phyloP scores from a whole-genome alignment of 2,888 invertebrate species.

The Hermaeophaga mercurialis region DNA sequence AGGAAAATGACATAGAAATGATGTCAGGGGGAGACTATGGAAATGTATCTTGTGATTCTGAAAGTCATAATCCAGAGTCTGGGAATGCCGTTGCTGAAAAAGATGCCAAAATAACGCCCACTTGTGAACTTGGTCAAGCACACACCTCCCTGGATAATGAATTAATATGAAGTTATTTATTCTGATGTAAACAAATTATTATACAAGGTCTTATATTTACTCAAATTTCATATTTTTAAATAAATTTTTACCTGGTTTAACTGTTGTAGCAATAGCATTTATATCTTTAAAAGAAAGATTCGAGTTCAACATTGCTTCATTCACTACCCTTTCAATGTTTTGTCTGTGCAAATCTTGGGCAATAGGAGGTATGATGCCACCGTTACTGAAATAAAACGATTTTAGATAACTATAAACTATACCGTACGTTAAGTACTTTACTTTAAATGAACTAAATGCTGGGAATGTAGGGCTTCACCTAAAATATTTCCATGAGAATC shows the following conservation, averaged over 20 bases:
- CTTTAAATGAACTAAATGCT: slow-evolving; percentile 76
- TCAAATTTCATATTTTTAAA: too few relatives aligned
- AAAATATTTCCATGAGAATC: slow-evolving; percentile 72
- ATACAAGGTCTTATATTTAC: too few relatives aligned
- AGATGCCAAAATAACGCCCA: slow-evolving; percentile 42
- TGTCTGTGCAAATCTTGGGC: slow-evolving; percentile 81
- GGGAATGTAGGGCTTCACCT: slow-evolving; percentile 83
- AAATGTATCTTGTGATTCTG: slow-evolving; percentile 41
- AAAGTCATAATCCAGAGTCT: slow-evolving; percentile 45
- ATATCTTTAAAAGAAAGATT: slow-evolving; percentile 67
- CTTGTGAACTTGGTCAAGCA: slow-evolving; percentile 18
- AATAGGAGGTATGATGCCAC: slow-evolving; percentile 88
- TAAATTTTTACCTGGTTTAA: slow-evolving; percentile 71
- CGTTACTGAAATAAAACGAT: slow-evolving; percentile 63
- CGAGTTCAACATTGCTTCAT: slow-evolving; percentile 68
- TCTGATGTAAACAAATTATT: too few relatives aligned
- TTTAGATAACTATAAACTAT: slow-evolving; percentile 23
- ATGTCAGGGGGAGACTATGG: slow-evolving; percentile 68
- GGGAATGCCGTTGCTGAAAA: slow-evolving; percentile 51
- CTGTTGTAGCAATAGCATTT: slow-evolving; percentile 90
- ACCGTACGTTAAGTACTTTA: slow-evolving; percentile 52
- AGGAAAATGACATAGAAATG: slow-evolving; percentile 81
- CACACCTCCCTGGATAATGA: slow-evolving; percentile 11
- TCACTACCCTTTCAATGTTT: slow-evolving; percentile 76
- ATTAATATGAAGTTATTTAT: too few relatives aligned